Conservation (phyloP, 2,888 invertebrate genomes). For the Tigriopus californicus region DNA sequence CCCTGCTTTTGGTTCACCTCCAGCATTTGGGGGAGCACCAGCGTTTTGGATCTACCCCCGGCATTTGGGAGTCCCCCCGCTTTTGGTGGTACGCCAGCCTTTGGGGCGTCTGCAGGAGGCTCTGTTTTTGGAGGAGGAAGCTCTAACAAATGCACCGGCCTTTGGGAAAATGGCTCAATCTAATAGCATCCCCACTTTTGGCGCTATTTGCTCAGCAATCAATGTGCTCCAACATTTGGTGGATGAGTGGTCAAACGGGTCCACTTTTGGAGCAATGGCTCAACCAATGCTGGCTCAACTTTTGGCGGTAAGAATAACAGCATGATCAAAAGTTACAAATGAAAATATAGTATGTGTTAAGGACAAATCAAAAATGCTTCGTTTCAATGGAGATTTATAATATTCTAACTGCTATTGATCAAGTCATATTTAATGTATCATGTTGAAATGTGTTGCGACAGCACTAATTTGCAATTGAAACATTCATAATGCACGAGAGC, state of each 20-base stretch:
- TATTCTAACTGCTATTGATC: too few species aligned
- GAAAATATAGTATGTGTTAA: too few species aligned
- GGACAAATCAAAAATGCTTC: too few species aligned
- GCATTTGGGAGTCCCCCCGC: neutral
- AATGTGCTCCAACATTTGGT: slow-evolving; percentile 40
- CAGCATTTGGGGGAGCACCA: slow-evolving; percentile 25
- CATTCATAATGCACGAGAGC: too few species aligned
- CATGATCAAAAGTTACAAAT: too few species aligned
- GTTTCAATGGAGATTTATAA: too few species aligned
- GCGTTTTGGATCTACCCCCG: slow-evolving; percentile 25
- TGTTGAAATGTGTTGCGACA: too few species aligned
- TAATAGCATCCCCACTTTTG: slow-evolving; percentile 40
- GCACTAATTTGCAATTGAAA: too few species aligned
- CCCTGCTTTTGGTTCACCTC: slow-evolving; percentile 32
- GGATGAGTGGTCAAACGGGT: slow-evolving; percentile 36
- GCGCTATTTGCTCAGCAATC: slow-evolving; percentile 41
- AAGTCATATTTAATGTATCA: too few species aligned
- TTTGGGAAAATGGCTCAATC: slow-evolving; percentile 41
- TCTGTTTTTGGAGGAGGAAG: slow-evolving; percentile 30
- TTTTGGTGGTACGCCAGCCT: neutral
- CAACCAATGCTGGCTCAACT: neutral
- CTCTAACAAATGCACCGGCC: slow-evolving; percentile 28
- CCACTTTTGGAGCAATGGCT: neutral
- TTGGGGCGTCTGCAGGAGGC: neutral
- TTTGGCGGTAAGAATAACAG: too few species aligned